Base-by-base conservation (phyloP, 2,888 invertebrate species). In the Amphiduros pacificus region DNA sequence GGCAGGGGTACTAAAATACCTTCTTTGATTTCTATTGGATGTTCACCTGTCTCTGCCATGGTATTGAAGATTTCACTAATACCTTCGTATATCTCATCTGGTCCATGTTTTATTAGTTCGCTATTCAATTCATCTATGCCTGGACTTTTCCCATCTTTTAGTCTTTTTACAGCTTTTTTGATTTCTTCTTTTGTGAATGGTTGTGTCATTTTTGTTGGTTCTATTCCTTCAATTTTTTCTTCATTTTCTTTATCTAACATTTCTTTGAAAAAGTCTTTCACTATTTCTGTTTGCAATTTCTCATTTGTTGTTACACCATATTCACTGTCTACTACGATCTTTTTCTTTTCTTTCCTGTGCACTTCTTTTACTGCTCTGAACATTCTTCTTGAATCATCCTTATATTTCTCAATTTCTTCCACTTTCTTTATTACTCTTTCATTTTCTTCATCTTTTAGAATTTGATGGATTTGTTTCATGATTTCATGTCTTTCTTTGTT, bases 1-100 rank as follows among this genome's bases (percentile, higher is more conserved):
- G 28, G 58, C 2, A 58, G 32, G 9, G 51, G 58, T 50, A 36
- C 29, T 3, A 50, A 36, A 22, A 58, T 58, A n/a, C 58, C 58
- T 50, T 50, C 51, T 24, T 58, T 58, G 1, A 58, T 24, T 26
- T 58, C 50, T 17, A 5, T 9, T 3, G 51, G 31, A n/a, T 52
- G 29, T n/a, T 26, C 2, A 28, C 52, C 52, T 2, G 29, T 52
- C 17, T 3, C 14, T 5, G 31, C 6, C 14, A 26, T 52, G 20
- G 26, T 29, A 27, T 52, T 52, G 6, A 52, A 29, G 27, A 52
- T 52, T 20, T 52, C n/a, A 2, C 6, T 29, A 9, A 52, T 52
- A n/a, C n/a, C n/a, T 9, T 27, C 29, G 4, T 27, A 28, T 11
- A 4, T 11, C 50, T 14, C 26, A 4, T 14, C 20, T 58, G n/a